Evolutionary conservation across 2,888 invertebrate species (phyloP).

Genomic region (Mechanitis messenoides): DNA sequence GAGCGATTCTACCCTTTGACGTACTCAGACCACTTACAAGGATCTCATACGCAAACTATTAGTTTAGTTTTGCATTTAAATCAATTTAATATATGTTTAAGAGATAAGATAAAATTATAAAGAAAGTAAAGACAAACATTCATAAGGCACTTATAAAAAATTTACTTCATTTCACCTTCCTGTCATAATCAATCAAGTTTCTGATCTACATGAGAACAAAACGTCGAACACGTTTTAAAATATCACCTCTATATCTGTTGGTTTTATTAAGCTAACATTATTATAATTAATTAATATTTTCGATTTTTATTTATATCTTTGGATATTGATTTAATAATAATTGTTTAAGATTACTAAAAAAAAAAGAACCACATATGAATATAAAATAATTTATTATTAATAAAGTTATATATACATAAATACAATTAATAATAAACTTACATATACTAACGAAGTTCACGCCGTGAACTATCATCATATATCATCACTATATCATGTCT

Average conservation of each 20-base stretch:
- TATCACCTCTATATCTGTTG: conserved; percentile 1
- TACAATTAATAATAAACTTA: no score
- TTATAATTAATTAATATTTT: no score
- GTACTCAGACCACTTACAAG: conserved; percentile 62
- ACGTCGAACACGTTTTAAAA: background rate
- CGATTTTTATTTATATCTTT: no score
- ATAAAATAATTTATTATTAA: no score
- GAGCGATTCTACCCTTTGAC: conserved; percentile 53
- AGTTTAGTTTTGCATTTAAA: background rate
- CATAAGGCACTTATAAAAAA: background rate
- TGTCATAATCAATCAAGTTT: conserved; percentile 4
- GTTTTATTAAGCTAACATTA: background rate
- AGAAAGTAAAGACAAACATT: background rate
- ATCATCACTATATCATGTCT: no score
- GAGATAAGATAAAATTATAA: background rate
- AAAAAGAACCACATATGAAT: no score
- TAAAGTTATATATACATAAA: no score
- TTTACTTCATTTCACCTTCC: background rate
- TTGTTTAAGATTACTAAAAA: no score
- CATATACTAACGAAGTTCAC: no score
- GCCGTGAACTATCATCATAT: no score
- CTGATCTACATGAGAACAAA: conserved; percentile 5
- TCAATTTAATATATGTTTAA: no score
- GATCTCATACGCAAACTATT: conserved; percentile 40
- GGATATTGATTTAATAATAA: no score